Percentiles rank a stretch among this genome's conserved stretches.
phyloP scores from a whole-genome alignment of 2,113 vertebrate genomes.

The Psophia crepitans region DNA sequence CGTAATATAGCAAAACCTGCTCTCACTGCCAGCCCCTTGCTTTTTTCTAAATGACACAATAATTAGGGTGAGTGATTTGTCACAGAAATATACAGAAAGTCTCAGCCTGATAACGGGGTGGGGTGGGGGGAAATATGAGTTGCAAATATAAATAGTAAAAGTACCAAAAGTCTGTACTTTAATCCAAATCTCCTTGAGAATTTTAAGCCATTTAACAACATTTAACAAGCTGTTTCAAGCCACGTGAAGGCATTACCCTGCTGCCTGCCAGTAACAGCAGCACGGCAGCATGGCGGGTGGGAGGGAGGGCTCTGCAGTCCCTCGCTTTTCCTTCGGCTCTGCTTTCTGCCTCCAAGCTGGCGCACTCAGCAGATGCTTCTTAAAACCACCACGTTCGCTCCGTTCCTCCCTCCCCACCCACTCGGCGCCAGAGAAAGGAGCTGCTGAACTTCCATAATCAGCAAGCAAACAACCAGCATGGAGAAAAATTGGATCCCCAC shows the following conservation, averaged over 20 bases:
- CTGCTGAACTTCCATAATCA: background rate
- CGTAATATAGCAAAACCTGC: background rate
- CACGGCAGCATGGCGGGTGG: background rate
- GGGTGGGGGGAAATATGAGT: background rate
- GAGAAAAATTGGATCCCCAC: background rate
- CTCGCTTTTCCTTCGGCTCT: background rate
- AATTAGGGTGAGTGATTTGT: background rate
- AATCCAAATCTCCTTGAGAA: background rate
- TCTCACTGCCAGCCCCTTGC: background rate
- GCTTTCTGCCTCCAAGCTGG: background rate
- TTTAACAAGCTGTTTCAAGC: background rate
- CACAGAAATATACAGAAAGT: background rate
- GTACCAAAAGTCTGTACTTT: background rate
- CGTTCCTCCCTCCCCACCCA: background rate
- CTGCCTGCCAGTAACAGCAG: background rate
- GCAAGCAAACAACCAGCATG: background rate
- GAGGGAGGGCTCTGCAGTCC: background rate
- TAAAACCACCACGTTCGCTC: rapidly evolving
- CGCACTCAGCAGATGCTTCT: background rate
- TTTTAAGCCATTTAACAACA: background rate
- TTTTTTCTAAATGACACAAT: background rate
- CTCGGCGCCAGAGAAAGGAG: rapidly evolving
- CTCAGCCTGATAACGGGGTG: background rate
- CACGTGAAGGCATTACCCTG: background rate
- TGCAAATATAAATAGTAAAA: background rate